Evolutionary conservation across 1,140 invertebrate genomes (phyloP).

Genomic region (Vanessa atalanta): DNA sequence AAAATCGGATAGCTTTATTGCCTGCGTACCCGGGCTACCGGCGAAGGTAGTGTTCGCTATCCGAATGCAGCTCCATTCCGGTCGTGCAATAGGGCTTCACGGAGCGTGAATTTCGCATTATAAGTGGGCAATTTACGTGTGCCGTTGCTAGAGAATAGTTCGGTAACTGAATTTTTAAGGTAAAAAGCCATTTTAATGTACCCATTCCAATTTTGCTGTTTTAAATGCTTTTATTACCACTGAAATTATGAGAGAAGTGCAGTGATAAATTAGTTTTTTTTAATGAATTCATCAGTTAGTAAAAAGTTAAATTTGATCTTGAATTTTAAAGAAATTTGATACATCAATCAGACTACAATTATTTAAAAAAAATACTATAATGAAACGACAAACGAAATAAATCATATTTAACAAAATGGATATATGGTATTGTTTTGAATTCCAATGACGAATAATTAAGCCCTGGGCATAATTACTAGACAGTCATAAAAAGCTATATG

Average conservation of each 20-base stretch:
- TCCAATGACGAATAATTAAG: too few species aligned
- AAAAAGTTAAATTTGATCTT: too few species aligned
- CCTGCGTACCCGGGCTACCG: conserved; percentile 8
- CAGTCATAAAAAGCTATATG: too few species aligned
- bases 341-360: too few species aligned
- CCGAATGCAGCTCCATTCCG: conserved; percentile 29
- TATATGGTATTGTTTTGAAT: too few species aligned
- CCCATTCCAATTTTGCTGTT: conserved; percentile 24
- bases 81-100: conserved; percentile 33
- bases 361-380: too few species aligned
- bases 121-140: conserved; percentile 42
- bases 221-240: conserved; percentile 14
- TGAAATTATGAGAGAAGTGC: conserved; percentile 3
- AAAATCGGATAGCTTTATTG: conserved; percentile 37
- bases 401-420: too few species aligned
- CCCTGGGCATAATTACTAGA: too few species aligned
- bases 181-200: conserved; percentile 21
- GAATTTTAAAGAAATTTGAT: too few species aligned
- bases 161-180: conserved; percentile 36
- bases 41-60: conserved; percentile 22
- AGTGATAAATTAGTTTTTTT: conserved; percentile 1
- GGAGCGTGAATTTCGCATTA: conserved; percentile 41
- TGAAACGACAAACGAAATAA: too few species aligned
- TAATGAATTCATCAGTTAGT: background rate
- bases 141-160: conserved; percentile 34